Evolutionary conservation across 2,888 invertebrate genomes (phyloP), one percentile per base, ranked within the genome.

Genomic region (Xestia rhomboidea): DNA sequence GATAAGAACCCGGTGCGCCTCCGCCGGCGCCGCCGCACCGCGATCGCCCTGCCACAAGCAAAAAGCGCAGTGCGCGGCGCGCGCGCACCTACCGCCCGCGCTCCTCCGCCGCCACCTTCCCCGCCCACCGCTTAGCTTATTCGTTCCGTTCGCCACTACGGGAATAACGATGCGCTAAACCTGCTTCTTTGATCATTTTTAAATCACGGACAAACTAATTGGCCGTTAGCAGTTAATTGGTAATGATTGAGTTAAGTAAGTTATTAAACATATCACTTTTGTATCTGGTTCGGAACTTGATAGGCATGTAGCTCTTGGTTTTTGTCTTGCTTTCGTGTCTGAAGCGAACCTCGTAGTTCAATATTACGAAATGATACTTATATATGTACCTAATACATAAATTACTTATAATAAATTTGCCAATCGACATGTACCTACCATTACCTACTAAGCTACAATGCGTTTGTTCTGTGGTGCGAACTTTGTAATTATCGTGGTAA

Each of bases 1-100:
- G 94, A 94, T 93, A 93, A 93, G 91, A 92, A 93, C 93, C 93
- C 93, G 93, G 91, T 93, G 90, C 89, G 90, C 81, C 81, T 79
- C 79, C 87, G 87, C 85, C 88, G 86, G 90, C 89, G 87, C 88
- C 90, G 91, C 92, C 86, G 84, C 84, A 80, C 87, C 86, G 84
- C 89, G 89, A 82, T 91, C 89, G 81, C 85, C 81, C 81, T 81
- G 91, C 91, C 90, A 92, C 91, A 90, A 92, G 93, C 94, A 90
- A 90, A 90, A 91, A 90, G 90, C 89, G 87, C 89, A 87, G 89
- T 84, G 82, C 84, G 78, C 54, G 41, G 54, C 78, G 78, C 83
- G 83, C 57, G 84, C 88, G 81, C 85, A 80, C 84, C 79, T 73
- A 77, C 63, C 68, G 72, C 91, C 80, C 77, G 80, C 76, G 72